Evolutionary conservation across 2,113 vertebrate genomes (phyloP).

Genomic region (Guaruba guarouba): DNA sequence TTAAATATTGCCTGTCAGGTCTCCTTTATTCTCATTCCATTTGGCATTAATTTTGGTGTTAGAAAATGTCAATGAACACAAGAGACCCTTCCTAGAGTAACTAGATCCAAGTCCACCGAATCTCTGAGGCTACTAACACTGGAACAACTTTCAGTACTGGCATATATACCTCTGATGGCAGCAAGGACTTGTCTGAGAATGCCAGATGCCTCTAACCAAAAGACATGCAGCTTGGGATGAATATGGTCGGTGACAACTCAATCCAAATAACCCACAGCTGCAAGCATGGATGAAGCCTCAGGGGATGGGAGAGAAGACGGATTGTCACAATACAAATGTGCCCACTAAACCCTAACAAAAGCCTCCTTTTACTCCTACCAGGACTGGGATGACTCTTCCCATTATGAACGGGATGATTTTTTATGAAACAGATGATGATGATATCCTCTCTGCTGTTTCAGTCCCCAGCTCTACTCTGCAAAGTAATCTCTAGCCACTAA

Average conservation of each 20-base stretch:
- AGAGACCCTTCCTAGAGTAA: background rate
- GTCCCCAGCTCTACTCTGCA: background rate
- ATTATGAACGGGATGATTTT: background rate
- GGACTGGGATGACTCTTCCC: background rate
- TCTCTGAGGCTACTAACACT: background rate
- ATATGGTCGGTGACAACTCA: background rate
- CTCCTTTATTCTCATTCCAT: background rate
- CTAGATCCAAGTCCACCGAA: background rate
- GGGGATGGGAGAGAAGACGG: background rate
- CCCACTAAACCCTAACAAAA: background rate
- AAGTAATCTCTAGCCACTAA: background rate
- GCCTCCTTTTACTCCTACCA: background rate
- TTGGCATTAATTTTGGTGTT: background rate
- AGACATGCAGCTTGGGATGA: background rate
- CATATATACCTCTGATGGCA: background rate
- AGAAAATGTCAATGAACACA: background rate
- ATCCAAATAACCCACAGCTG: background rate
- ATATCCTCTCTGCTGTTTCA: background rate
- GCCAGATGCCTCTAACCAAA: background rate
- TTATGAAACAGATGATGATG: background rate
- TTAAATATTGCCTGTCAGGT: background rate
- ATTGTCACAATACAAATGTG: background rate
- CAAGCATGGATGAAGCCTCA: background rate
- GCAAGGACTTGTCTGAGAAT: background rate
- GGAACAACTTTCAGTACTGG: background rate